Conservation (phyloP, 2,113 vertebrate species). For the Illadopsis cleaveri region DNA sequence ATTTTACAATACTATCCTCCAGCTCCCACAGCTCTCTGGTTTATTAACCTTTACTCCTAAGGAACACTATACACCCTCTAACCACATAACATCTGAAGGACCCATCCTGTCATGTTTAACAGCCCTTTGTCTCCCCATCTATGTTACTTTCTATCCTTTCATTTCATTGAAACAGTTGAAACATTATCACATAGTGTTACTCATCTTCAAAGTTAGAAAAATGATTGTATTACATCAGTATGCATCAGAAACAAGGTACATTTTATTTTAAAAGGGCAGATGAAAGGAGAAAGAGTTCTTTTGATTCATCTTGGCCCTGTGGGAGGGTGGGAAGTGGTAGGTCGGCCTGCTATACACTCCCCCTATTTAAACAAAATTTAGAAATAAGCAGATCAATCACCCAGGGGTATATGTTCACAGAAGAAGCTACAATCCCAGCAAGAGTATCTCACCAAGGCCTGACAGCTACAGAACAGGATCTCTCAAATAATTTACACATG, state of each 20-base stretch:
- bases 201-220: background rate
- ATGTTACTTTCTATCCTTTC: background rate
- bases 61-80: background rate
- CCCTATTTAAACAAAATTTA: background rate
- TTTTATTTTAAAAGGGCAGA: background rate
- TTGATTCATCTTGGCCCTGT: background rate
- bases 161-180: background rate
- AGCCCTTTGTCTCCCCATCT: background rate
- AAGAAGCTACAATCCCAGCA: background rate
- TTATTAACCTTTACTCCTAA: background rate
- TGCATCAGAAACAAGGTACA: background rate
- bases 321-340: background rate
- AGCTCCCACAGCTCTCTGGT: background rate
- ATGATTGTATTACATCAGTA: background rate
- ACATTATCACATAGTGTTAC: background rate
- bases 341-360: background rate
- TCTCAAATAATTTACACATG: background rate
- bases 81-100: background rate
- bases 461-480: background rate
- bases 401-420: background rate
- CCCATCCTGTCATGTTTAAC: background rate
- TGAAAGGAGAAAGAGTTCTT: background rate
- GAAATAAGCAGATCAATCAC: background rate
- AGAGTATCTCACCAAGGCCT: background rate
- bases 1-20: background rate